Evolutionary conservation across 1,140 invertebrate species (phyloP), one percentile per base, ranked within the genome.

Genomic region (Apis florea): DNA sequence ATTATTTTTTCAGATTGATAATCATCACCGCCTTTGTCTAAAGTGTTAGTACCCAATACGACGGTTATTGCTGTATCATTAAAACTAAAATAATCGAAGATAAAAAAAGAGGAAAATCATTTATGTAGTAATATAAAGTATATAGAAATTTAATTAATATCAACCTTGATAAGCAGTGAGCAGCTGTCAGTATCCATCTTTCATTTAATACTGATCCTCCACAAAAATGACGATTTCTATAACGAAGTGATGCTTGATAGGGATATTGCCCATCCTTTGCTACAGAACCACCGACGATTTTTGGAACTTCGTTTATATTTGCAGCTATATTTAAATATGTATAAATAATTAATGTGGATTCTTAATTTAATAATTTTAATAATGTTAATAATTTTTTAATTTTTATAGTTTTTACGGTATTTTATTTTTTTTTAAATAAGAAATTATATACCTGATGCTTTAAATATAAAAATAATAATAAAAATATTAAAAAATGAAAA

Each of bases 141-240:
- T 19, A 9, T 1, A 21, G 40, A 21, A 58, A 40, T 26, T 51
- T 5, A 21, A 11, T 56, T 21, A 19, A 3, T 51, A 9, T 24
- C 1, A 51, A 90, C 89, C 80, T 67, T 12, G 73, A 31, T 13
- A 87, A 84, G 83, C 95, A 95, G 82, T 95, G 95, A 51, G 94
- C 93, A 8, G 95, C 95, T 8, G 95, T 95, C 11, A 95, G 83
- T 31, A 95, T 92, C 88, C 86, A 94, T 81, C 92, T 89, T 1
- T 88, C 78, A 13, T 91, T 91, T 47, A 95, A 86, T 0, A 95
- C 90, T 1, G 95, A 94, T 13, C 94, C 95, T 0, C 95, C 95
- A 76, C 95, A 95, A 58, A 88, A 90, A 66, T 94, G 93, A 0
- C 87, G 88, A 9, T 83, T 76, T 0, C 40, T 64, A 6, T 70